These are phyloP conservation scores for Chrysemys picta DNA, from an alignment of 2,113 vertebrate genomes.

Conservation along the genomic window DNA sequence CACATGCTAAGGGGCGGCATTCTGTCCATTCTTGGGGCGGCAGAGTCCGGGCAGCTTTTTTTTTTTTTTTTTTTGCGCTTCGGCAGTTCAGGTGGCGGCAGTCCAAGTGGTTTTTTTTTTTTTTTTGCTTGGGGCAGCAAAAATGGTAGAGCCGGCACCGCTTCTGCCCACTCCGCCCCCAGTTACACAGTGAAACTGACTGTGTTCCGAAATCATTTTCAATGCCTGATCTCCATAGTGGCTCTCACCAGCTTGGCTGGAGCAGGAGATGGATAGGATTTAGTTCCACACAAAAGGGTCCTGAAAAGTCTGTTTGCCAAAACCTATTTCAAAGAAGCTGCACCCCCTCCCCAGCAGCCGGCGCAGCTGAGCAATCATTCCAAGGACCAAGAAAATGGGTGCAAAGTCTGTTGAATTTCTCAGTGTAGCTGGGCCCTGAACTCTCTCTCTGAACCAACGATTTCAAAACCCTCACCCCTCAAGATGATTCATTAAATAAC, in stretches of 20 bases:
- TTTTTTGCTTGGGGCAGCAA: too few species aligned
- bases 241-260: background rate
- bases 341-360: fast-evolving
- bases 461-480: background rate
- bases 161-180: background rate
- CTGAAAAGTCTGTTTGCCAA: background rate
- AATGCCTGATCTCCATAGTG: background rate
- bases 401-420: background rate
- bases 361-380: background rate
- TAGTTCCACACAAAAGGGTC: fast-evolving
- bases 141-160: too few species aligned
- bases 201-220: background rate
- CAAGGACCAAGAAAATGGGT: background rate
- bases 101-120: too few species aligned
- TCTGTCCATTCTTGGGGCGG: too few species aligned
- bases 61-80: too few species aligned
- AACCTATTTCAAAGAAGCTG: background rate
- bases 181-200: background rate
- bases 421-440: background rate
- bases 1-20: too few species aligned
- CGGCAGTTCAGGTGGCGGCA: too few species aligned
- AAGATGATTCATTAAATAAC: background rate
- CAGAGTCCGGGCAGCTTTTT: too few species aligned
- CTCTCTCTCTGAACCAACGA: background rate
- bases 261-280: fast-evolving